A percentile compares a stretch with the other conserved stretches of the same genome.
Conservation (phyloP, 2,888 invertebrate genomes). For the Brenthis daphne region DNA sequence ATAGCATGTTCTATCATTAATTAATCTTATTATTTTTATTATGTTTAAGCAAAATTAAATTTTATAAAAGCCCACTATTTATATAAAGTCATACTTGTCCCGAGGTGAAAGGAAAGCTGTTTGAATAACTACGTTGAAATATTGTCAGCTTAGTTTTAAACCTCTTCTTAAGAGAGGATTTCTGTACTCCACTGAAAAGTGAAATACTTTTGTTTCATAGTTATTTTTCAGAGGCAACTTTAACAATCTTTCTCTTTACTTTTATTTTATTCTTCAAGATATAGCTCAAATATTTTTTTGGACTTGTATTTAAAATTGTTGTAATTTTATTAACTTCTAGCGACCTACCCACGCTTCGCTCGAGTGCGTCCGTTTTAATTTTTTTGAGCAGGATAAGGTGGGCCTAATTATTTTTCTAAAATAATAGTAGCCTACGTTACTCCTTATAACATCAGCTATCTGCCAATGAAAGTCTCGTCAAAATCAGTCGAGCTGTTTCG, state of each 20-base stretch:
- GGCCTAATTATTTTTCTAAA: too few species aligned
- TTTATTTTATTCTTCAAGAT: conserved; percentile 7
- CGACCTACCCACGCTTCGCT: too few species aligned
- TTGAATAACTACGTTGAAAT: conserved; percentile 25
- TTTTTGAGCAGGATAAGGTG: too few species aligned
- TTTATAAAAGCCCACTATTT: conserved; percentile 2
- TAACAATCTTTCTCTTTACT: conserved; percentile 11
- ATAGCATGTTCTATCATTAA: background rate
- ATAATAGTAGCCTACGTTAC: too few species aligned
- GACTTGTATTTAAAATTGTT: background rate
- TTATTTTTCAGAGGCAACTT: conserved; percentile 19
- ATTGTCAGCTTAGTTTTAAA: conserved; percentile 29
- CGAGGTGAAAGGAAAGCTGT: conserved; percentile 16
- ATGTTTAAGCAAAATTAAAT: conserved; percentile 2
- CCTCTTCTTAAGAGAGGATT: conserved; percentile 27
- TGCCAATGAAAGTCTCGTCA: too few species aligned
- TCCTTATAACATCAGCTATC: too few species aligned
- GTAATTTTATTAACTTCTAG: background rate
- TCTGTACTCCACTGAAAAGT: conserved; percentile 26
- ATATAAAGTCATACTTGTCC: conserved; percentile 15
- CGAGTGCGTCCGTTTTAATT: too few species aligned
- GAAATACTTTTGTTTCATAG: conserved; percentile 25
- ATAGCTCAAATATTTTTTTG: background rate
- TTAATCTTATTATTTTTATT: background rate
- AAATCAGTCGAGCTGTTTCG: too few species aligned